Evolutionary conservation across 2,888 invertebrate genomes (phyloP).

Genomic region (Zele albiditarsus): DNA sequence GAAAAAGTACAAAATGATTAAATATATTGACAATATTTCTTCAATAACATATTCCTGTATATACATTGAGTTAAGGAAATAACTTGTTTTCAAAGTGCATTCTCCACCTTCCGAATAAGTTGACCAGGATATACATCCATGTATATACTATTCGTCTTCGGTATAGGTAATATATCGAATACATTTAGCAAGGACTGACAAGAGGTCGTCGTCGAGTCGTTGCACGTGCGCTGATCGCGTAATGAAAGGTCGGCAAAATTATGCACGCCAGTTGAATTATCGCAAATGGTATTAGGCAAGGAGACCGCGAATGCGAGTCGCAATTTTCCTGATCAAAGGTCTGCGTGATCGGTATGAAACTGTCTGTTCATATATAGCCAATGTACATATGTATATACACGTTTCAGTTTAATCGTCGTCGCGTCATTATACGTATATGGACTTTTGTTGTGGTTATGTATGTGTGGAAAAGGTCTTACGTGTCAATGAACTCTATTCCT

Average conservation of each 20-base stretch:
- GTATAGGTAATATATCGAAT: constrained; percentile 24
- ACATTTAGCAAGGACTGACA: constrained; percentile 38
- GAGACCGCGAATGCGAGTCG: constrained; percentile 38
- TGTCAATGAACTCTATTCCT: not conserved
- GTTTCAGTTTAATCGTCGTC: constrained; percentile 45
- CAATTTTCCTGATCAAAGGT: constrained; percentile 34
- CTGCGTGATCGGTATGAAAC: constrained; percentile 18
- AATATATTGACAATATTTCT: not conserved
- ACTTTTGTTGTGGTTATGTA: not conserved
- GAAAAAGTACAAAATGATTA: not conserved
- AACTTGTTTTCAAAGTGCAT: not conserved
- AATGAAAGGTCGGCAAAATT: constrained; percentile 52
- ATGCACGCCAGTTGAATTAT: constrained; percentile 48
- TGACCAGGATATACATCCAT: not conserved
- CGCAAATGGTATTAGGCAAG: constrained; percentile 51
- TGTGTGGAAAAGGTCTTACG: constrained; percentile 1
- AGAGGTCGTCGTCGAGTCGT: constrained; percentile 36
- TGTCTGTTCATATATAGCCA: constrained; percentile 12
- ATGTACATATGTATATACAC: constrained; percentile 9
- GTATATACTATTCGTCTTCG: constrained; percentile 4
- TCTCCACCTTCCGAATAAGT: not conserved
- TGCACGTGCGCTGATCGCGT: constrained; percentile 31
- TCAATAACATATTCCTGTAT: not conserved
- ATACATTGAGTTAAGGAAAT: not conserved
- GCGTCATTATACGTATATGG: constrained; percentile 16